Conservation (phyloP, 2,113 vertebrate genomes). For the Copsychus sechellarum region DNA sequence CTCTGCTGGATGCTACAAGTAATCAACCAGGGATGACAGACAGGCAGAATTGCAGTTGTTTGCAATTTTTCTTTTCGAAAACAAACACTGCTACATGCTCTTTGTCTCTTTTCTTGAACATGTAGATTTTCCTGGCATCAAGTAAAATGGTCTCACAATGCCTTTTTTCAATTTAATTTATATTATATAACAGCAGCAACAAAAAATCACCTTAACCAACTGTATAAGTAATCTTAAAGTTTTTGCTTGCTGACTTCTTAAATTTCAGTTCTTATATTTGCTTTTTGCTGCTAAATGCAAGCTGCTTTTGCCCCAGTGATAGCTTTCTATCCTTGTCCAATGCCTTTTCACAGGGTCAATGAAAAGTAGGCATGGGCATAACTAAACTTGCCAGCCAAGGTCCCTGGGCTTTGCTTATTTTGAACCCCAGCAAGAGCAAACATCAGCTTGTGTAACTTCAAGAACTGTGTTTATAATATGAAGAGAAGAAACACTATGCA, state of each 20-base stretch:
- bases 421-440: not conserved
- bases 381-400: not conserved
- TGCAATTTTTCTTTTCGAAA: not conserved
- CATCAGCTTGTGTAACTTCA: not conserved
- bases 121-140: not conserved
- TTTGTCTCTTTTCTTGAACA: not conserved
- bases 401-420: not conserved
- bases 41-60: not conserved
- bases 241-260: not conserved
- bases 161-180: not conserved
- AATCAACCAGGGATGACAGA: not conserved
- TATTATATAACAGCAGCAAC: not conserved
- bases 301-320: not conserved
- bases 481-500: not conserved
- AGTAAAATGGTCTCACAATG: not conserved
- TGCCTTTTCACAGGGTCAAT: not conserved
- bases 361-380: not conserved
- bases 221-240: not conserved
- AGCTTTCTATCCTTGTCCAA: not conserved
- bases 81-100: not conserved
- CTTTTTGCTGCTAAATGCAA: not conserved
- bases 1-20: not conserved
- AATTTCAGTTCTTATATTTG: not conserved
- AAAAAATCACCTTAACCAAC: not conserved
- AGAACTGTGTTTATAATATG: fast-evolving